Base-by-base conservation (phyloP, 2,797 vertebrate genomes). In the Odontamblyopus lacepedii region DNA sequence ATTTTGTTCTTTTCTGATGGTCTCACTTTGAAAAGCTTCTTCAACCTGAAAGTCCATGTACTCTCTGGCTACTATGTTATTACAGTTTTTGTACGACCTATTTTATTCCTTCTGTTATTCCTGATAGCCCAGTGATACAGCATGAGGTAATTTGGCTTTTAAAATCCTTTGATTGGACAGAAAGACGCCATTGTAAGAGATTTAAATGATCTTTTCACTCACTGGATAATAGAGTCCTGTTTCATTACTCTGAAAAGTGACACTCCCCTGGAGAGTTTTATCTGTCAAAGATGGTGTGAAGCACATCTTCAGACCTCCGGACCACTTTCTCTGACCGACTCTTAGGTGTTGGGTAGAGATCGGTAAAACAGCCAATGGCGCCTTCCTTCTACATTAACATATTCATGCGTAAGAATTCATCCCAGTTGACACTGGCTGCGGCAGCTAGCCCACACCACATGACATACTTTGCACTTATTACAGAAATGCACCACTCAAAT, bases 331-430 rank as follows among this genome's bases (percentile, higher is more conserved):
- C 72, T 78, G 71, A 56, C 75, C 77, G 77, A 82, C 76, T 83
- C 75, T 64, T 81, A 85, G 78, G 81, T 87, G 83, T 82, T 76
- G 82, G 64, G 76, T 38, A 2, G 35, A 38, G 76, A 53, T 68
- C 73, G 73, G 73, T 35, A 76, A 84, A 86, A 80, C 74, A 82
- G 82, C 88, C 81, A 59, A 51, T 78, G 86, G 87, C 82, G 51
- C 65, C 71, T 50, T 78, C n/a, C 68, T 73, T 74, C 48, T 57
- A 56, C 18, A 85, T 91, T 89, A 83, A 67, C 88, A 92, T 90
- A 91, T 89, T 89, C 72, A 85, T 84, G 80, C 23, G 16, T 38
- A 70, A 67, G 74, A 82, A 79, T 51, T 62, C 70, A 85, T 85
- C 87, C 59, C 73, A 59, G 77, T 66, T 35, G 78, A 88, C 88